Percentiles rank a stretch among this genome's conserved stretches.
These are phyloP conservation scores for Ceratosolen solmsi DNA, from an alignment of 1,140 invertebrate genomes.

Conservation along the genomic window DNA sequence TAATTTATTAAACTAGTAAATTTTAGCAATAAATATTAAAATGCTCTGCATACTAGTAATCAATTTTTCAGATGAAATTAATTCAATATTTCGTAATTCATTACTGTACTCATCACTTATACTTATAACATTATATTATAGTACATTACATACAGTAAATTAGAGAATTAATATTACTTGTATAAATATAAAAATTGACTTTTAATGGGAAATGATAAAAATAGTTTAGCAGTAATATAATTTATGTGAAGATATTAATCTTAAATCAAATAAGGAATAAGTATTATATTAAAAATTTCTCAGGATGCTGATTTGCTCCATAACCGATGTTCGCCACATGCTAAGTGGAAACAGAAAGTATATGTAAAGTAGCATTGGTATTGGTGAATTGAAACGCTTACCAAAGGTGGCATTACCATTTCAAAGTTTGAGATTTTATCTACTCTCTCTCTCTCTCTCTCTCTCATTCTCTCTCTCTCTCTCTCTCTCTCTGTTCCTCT, in stretches of 20 bases:
- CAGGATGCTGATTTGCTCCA: background rate
- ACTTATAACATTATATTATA: too few species aligned
- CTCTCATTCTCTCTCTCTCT: constrained; percentile 21
- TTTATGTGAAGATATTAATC: background rate
- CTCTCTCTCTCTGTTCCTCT: constrained; percentile 52
- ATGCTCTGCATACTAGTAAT: too few species aligned
- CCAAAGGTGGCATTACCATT: constrained; percentile 62
- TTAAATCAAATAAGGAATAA: background rate
- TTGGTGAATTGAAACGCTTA: constrained; percentile 22
- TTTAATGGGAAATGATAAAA: too few species aligned
- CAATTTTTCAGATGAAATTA: too few species aligned
- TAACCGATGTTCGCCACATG: background rate
- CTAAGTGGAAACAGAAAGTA: background rate
- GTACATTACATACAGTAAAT: too few species aligned
- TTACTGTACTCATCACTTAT: too few species aligned
- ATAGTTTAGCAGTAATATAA: too few species aligned
- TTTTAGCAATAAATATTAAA: too few species aligned
- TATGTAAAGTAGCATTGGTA: constrained; percentile 3
- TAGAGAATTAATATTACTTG: too few species aligned
- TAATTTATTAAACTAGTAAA: too few species aligned
- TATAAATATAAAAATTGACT: too few species aligned
- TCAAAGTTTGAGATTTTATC: constrained; percentile 71
- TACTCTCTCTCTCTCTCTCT: constrained; percentile 62
- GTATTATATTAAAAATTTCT: background rate
- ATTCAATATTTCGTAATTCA: too few species aligned